phyloP scores from a whole-genome alignment of 2,797 vertebrate genomes.

The Cuculus canorus region DNA sequence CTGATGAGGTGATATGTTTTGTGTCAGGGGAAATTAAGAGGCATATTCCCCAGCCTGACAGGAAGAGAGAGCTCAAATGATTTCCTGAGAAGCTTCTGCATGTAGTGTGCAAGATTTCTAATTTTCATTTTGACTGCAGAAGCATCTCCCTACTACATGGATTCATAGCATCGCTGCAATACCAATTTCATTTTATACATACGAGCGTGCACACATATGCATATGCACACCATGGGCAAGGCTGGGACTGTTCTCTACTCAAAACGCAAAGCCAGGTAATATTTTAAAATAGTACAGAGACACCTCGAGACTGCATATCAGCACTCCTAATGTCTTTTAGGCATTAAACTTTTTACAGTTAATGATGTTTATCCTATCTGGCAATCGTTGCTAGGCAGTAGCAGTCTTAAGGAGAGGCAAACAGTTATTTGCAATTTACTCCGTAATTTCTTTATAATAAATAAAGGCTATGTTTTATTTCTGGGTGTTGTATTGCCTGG shows the following conservation, averaged over 20 bases:
- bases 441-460: conserved; percentile 35
- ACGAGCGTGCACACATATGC: not conserved
- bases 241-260: not conserved
- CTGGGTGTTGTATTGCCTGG: not conserved
- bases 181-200: not conserved
- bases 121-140: conserved; percentile 2
- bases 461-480: conserved; percentile 12
- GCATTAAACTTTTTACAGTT: not conserved
- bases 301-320: not conserved
- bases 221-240: not conserved
- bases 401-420: conserved; percentile 4
- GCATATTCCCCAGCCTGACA: not conserved
- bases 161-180: not conserved
- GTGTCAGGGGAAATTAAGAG: conserved; percentile 62
- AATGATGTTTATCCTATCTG: conserved; percentile 50
- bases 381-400: conserved; percentile 40
- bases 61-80: not conserved
- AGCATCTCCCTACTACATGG: not conserved
- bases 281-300: not conserved
- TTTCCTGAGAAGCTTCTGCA: not conserved
- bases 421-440: conserved; percentile 57
- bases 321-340: not conserved
- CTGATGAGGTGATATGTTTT: conserved; percentile 56
- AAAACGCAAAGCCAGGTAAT: not conserved
- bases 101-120: not conserved